phyloP scores from a whole-genome alignment of 1,140 invertebrate genomes.

The Bombyx mori region DNA sequence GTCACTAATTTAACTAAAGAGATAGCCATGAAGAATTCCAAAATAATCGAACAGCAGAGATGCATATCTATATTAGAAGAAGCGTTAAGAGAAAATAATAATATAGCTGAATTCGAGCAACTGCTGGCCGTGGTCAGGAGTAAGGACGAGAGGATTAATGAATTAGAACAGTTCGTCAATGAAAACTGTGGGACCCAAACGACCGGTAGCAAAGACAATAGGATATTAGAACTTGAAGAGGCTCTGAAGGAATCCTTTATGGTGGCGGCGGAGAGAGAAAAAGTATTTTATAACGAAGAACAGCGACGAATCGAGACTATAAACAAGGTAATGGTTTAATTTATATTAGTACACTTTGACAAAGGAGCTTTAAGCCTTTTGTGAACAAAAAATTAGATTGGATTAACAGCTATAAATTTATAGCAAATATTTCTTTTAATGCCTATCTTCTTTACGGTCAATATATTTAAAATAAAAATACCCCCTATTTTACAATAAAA shows the following conservation, averaged over 20 bases:
- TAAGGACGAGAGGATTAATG: conserved; percentile 67
- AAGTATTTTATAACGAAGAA: conserved; percentile 75
- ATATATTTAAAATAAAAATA: too few species aligned
- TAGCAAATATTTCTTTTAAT: too few species aligned
- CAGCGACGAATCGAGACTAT: conserved; percentile 73
- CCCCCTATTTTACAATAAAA: too few species aligned
- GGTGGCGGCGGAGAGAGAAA: conserved; percentile 76
- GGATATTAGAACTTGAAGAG: conserved; percentile 86
- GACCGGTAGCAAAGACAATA: conserved; percentile 51
- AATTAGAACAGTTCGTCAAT: conserved; percentile 68
- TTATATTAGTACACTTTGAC: too few species aligned
- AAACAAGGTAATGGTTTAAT: conserved; percentile 71
- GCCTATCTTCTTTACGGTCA: too few species aligned
- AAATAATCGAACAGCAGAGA: conserved; percentile 72
- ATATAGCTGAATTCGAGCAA: conserved; percentile 72
- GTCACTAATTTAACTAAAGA: conserved; percentile 64
- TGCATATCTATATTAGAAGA: conserved; percentile 72
- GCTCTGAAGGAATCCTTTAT: conserved; percentile 79
- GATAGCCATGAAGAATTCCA: conserved; percentile 65
- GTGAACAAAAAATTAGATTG: too few species aligned
- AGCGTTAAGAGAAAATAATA: conserved; percentile 69
- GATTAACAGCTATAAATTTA: too few species aligned
- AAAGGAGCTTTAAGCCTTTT: too few species aligned
- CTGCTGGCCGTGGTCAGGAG: conserved; percentile 67
- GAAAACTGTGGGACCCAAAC: conserved; percentile 56